Evolutionary conservation across 2,113 vertebrate genomes (phyloP), one percentile per base, ranked within the genome.

Genomic region (Deroptyus accipitrinus): DNA sequence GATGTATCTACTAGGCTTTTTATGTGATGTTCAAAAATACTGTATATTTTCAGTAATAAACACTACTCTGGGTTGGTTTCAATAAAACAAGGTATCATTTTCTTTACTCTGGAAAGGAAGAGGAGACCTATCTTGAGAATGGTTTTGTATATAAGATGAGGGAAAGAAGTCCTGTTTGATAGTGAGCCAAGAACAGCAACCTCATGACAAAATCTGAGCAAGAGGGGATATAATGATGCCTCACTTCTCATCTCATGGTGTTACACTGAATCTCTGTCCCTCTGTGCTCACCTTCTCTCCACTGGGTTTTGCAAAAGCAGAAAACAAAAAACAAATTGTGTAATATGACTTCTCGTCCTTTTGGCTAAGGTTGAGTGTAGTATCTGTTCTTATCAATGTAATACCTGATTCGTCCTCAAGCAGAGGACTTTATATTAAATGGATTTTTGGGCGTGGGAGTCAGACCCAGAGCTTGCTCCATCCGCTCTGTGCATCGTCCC

Each of bases 21-120:
- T 97, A 97, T 96, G 97, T 96, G 86, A 96, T 92, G 82, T 95
- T 96, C 91, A 95, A 87, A 97, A 96, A 96, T 78, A 93, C 33
- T 97, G 97, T 97, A 93, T 97, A 97, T 97, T 97, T 97, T 97
- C 97, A 96, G 73, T 96, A 97, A 97, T 97, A 97, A 97, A 97
- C 85, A 97, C 91, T 95, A 91, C 92, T 96, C 92, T 94, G 96
- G 92, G 94, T 96, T 96, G 90, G 93, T 97, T 97, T 97, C 93
- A 95, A 42, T 95, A 94, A 93, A 95, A 93, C 24, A 64, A 87
- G 31, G 25, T 49, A 86, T 83, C 10, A 0, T 83, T 94, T 93
- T 78, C 25, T 92, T 95, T 85, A n/a, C 30, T 49, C 44, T 86
- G 82, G 52, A 83, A 73, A 84, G 33, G 44, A 94, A 91, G 74